Base-by-base conservation (phyloP, 2,888 invertebrate species). In the Trissonchulus latispiculum region DNA sequence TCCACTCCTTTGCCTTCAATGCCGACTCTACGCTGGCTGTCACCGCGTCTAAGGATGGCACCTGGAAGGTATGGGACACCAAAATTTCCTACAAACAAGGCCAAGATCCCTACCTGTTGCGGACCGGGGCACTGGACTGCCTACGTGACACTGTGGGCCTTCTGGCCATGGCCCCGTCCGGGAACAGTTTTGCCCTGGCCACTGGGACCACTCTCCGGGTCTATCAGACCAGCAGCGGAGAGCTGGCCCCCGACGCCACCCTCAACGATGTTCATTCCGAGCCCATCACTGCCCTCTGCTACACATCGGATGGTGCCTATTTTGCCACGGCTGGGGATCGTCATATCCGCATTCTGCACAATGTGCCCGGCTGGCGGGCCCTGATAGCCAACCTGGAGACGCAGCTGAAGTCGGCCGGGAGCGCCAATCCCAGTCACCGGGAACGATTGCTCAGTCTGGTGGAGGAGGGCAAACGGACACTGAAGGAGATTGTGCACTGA, bases 21-120 rank as follows among this genome's bases (percentile, higher is more conserved):
- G 88, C 89, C 33, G 91, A 92, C 82, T 90, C 91, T 1, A 89
- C 90, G 70, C 76, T 77, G 3, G 78, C 78, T 31, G 75, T 78
- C 15, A 77, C 79, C 8, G 76, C 77, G 8, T 79, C 78, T 1
- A 74, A 76, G 67, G 92, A 93, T 85, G 91, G 91, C 80, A 90
- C 90, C 75, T 93, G 92, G 91, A 90, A 89, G 82, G 85, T 92
- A 74, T 93, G 90, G 86, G 88, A 93, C 83, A 92, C 91, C 72
- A 90, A 91, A 85, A 89, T 79, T 70, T 75, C 77, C 15, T 74
- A 61, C 70, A 59, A 69, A 1, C 76, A 74, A 28, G 78, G 78
- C 29, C 91, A 92, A 84, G 90, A 90, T 73, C 90, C 92, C 0
- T 89, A 89, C 81, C 85, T 90, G 74, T 83, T 91, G 62, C 86